Conservation (phyloP, 2,888 invertebrate species). For the Allophyes oxyacanthae region DNA sequence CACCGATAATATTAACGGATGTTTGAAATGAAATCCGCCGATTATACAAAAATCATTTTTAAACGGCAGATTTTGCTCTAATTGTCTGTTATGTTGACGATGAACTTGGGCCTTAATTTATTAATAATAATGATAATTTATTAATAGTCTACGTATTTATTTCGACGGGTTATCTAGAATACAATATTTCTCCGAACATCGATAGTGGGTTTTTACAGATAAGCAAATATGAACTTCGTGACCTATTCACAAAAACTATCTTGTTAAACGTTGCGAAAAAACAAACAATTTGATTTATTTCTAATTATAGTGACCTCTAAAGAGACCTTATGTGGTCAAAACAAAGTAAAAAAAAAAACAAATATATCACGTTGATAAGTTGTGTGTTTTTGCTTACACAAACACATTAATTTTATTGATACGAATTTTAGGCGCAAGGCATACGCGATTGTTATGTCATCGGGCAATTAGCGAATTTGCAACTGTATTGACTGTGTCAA, state of each 20-base stretch:
- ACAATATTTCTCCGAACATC: no score
- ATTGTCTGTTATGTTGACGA: no score
- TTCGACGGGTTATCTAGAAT: no score
- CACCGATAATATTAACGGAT: no score
- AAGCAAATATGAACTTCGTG: slow-evolving; percentile 18
- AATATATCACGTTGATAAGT: slow-evolving; percentile 35
- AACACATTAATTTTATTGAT: slow-evolving; percentile 35
- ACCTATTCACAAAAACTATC: slow-evolving; percentile 14
- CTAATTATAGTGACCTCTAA: slow-evolving; percentile 48
- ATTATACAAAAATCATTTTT: no score
- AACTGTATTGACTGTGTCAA: no score
- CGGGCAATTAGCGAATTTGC: slow-evolving; percentile 14
- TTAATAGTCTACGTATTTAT: no score
- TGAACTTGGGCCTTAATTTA: no score
- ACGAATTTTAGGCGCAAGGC: slow-evolving; percentile 10
- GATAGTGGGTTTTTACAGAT: no score
- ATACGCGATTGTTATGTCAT: slow-evolving; percentile 20
- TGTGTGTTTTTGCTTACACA: slow-evolving; percentile 28
- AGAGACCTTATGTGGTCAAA: slow-evolving; percentile 37
- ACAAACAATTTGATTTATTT: slow-evolving; percentile 31
- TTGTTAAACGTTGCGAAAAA: slow-evolving; percentile 16
- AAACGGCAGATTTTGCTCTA: no score
- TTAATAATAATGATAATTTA: no score
- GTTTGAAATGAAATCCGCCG: no score
- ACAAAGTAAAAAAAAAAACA: slow-evolving; percentile 31